phyloP scores from a whole-genome alignment of 2,113 vertebrate species.

The Xiphophorus couchianus region DNA sequence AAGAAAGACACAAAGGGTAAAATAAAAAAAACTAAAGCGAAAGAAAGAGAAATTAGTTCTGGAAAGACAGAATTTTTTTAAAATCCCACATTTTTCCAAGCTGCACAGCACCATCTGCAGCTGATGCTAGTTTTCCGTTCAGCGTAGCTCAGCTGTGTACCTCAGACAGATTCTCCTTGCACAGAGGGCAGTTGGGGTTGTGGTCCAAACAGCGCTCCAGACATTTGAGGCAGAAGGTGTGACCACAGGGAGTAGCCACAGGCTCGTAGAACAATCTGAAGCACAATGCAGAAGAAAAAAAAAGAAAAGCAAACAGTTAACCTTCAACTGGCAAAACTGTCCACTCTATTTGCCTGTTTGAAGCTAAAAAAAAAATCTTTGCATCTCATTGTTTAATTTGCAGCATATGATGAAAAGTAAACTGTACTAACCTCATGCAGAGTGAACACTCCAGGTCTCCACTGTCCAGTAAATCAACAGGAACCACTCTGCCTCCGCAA shows the following conservation, averaged over 20 bases:
- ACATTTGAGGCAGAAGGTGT: slow-evolving; percentile 95
- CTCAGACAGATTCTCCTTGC: slow-evolving; percentile 92
- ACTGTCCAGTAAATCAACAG: slow-evolving; percentile 82
- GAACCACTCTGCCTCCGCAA: slow-evolving; percentile 63
- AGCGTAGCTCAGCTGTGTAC: slow-evolving; percentile 62
- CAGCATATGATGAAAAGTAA: not conserved
- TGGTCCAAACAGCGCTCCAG: slow-evolving; percentile 93
- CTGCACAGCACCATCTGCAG: not conserved
- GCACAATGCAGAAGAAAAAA: slow-evolving; percentile 6
- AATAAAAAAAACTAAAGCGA: no score
- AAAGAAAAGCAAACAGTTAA: not conserved
- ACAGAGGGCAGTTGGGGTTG: slow-evolving; percentile 89
- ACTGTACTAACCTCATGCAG: slow-evolving; percentile 88
- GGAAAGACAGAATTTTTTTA: no score
- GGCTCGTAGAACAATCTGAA: slow-evolving; percentile 93
- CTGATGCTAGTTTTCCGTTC: no score
- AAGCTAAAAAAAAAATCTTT: no score
- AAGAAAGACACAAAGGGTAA: no score
- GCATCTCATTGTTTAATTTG: not conserved
- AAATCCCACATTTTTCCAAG: no score
- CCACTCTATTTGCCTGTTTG: no score
- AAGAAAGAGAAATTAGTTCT: no score
- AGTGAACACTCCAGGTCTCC: slow-evolving; percentile 93
- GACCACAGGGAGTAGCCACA: slow-evolving; percentile 90
- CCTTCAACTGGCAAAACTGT: not conserved